Evolutionary conservation across 2,888 invertebrate genomes (phyloP).

Genomic region (Elaeidobius kamerunicus): DNA sequence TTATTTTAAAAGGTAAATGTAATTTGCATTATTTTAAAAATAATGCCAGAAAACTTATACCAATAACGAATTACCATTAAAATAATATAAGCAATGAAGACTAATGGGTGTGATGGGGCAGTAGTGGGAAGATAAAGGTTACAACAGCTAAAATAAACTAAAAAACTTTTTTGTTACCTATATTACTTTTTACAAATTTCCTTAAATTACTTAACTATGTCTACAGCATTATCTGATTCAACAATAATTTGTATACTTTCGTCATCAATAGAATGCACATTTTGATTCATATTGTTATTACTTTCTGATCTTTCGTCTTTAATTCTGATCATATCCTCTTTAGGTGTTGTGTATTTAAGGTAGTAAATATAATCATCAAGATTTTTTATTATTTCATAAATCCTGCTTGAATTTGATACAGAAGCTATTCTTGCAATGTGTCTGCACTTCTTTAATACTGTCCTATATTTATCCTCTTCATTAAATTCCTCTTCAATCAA

Average conservation of each 20-base stretch:
- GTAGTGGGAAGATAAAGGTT: too few relatives aligned
- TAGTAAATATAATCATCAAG: conserved; percentile 28
- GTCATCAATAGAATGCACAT: not conserved
- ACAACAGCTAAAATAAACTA: too few relatives aligned
- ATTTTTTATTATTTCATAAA: conserved; percentile 21
- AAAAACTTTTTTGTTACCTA: too few relatives aligned
- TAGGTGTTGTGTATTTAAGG: conserved; percentile 21
- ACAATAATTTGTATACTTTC: conserved; percentile 25
- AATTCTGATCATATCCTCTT: conserved; percentile 2
- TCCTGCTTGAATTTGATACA: conserved; percentile 3
- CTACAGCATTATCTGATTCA: conserved; percentile 7
- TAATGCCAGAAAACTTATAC: too few relatives aligned
- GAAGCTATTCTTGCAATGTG: conserved; percentile 18
- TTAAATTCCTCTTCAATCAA: not conserved
- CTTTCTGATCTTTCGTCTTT: conserved; percentile 4
- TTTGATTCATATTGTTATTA: conserved; percentile 4
- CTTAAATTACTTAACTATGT: conserved; percentile 1
- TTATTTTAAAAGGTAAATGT: too few relatives aligned
- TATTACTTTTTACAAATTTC: too few relatives aligned
- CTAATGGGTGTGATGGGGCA: too few relatives aligned
- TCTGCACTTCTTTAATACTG: conserved; percentile 23
- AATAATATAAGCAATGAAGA: not conserved
- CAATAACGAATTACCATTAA: not conserved
- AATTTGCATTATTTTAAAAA: too few relatives aligned
- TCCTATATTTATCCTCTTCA: conserved; percentile 12